Evolutionary conservation across 2,797 vertebrate genomes (phyloP), one percentile per base, ranked within the genome.

Genomic region (Eutrigla gurnardus): DNA sequence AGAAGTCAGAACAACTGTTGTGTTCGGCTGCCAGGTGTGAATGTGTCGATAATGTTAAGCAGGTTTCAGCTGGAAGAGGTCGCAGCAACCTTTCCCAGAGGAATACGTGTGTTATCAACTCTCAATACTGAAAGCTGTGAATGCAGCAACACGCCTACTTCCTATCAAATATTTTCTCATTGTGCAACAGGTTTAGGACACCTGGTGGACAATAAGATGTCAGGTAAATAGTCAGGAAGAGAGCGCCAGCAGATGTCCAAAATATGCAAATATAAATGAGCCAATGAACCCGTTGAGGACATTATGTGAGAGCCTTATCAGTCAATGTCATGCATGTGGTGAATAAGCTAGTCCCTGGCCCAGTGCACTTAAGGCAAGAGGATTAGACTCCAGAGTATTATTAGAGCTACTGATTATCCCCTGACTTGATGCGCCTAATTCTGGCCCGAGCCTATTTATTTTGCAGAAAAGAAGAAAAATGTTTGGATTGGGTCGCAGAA

Each of bases 321-420:
- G 80, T 79, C 75, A 70, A 69, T 85, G 82, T 75, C 33, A 39
- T 85, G 81, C 75, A 62, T 86, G 81, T 84, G 75, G 68, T 75
- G 74, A 83, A 76, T 81, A 87, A 89, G 89, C 73, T 85, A 76
- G 81, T 85, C 73, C 70, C 73, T 80, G 86, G 81, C 87, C 84
- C 86, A 81, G 85, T 85, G 86, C 82, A 91, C 91, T 95, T 95
- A 93, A 92, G 92, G 90, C 81, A 93, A 95, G 93, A 94, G 92
- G 94, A 94, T 96, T 95, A 96, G 92, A 91, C 94, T 93, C 91
- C 85, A 91, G 93, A 90, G 91, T 95, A 95, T 96, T 96, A 96
- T 95, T 96, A 96, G 94, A 94, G 89, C 87, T 75, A 78, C 90
- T 93, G 93, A 94, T 95, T 94, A 95, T 95, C 94, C 87, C 93